Conservation (phyloP, 1,140 invertebrate species). For the Arion vulgaris region DNA sequence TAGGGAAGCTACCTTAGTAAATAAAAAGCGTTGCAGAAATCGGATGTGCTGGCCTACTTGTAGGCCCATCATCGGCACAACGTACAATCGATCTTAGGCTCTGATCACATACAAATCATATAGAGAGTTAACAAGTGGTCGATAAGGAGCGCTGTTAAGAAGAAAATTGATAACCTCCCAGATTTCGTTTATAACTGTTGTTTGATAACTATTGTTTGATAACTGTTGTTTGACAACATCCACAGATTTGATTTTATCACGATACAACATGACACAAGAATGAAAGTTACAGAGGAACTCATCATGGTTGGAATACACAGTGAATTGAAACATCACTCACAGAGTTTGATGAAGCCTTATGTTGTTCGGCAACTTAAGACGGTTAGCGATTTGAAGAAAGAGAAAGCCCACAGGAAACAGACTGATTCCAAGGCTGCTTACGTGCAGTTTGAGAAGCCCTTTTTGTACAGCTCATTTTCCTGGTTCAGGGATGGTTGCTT, state of each 20-base stretch:
- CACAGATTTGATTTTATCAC: constrained; percentile 45
- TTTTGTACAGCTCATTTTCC: constrained; percentile 61
- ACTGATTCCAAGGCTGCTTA: constrained; percentile 37
- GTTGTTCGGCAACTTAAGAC: constrained; percentile 53
- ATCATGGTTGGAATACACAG: constrained; percentile 53
- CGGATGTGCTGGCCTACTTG: no score
- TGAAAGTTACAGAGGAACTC: constrained; percentile 51
- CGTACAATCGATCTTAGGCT: no score
- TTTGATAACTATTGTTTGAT: no score
- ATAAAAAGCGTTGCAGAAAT: no score
- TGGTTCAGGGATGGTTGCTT: constrained; percentile 56
- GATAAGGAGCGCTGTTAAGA: no score
- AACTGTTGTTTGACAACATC: no score
- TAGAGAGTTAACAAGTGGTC: no score
- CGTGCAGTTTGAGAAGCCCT: constrained; percentile 62
- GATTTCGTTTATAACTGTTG: no score
- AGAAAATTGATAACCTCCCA: no score
- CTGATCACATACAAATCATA: no score
- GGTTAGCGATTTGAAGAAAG: constrained; percentile 36
- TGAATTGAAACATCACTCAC: constrained; percentile 33
- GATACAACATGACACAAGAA: constrained; percentile 50
- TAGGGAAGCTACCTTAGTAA: no score
- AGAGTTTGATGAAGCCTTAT: constrained; percentile 47
- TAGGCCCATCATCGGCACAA: no score
- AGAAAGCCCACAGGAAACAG: constrained; percentile 17